Conservation (phyloP, 92 coral and sea anemone species). For the Paramuricea clavata region DNA sequence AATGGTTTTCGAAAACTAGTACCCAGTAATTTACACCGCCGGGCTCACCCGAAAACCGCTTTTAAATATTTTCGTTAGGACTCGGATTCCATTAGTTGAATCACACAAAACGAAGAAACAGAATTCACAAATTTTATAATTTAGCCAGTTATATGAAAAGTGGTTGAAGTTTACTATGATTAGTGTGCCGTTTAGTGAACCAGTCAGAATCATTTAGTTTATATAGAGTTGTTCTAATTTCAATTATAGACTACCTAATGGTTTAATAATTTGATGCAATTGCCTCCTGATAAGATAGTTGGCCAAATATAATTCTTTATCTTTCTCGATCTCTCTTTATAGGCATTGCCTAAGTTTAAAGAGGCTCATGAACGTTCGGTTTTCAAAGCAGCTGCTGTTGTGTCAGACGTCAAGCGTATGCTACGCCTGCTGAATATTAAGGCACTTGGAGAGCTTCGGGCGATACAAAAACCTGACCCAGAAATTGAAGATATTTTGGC, state of each 20-base stretch:
- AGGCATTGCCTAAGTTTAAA: conserved; percentile 97
- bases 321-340: background rate
- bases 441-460: conserved; percentile 90
- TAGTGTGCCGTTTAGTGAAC: background rate
- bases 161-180: no score
- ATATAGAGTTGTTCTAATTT: no score
- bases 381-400: conserved; percentile 97
- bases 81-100: no score
- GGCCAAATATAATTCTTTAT: background rate
- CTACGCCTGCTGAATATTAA: conserved; percentile 79
- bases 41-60: no score
- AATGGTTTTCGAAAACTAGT: background rate
- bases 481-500: conserved; percentile 97
- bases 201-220: background rate
- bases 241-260: no score
- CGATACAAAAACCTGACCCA: conserved; percentile 96
- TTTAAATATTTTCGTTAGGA: no score
- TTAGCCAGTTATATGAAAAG: no score
- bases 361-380: conserved; percentile 97
- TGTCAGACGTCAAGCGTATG: conserved; percentile 89
- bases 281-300: background rate
- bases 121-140: no score
- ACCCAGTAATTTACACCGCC: no score
- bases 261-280: no score
- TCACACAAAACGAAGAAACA: no score